These are phyloP conservation scores for Marcusenius ussheri DNA, from an alignment of 2,113 vertebrate genomes.

Conservation along the genomic window DNA sequence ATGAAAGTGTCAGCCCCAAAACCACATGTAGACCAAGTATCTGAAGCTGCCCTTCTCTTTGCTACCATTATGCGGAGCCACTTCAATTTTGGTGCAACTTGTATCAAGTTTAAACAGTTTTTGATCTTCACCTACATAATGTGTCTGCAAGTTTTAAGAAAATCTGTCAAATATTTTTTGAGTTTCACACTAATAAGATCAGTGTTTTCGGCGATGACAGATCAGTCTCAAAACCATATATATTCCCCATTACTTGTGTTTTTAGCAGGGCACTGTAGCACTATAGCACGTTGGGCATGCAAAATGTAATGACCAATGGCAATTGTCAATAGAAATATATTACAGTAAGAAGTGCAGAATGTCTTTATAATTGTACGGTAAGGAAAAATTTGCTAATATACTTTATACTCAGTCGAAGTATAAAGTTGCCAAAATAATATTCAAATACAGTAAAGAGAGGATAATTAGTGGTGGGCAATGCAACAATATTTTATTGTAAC, in stretches of 20 bases:
- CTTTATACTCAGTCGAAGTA: not conserved
- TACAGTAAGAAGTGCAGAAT: not conserved
- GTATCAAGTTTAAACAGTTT: not conserved
- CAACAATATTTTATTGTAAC: not conserved
- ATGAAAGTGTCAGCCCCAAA: not conserved
- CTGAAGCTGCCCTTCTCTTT: not conserved
- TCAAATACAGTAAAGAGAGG: not conserved
- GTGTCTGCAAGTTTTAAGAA: not conserved
- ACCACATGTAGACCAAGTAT: not conserved
- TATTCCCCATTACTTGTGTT: not conserved
- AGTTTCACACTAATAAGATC: not conserved
- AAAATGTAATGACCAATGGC: not conserved
- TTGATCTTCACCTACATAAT: not conserved
- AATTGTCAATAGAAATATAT: not conserved
- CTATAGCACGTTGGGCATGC: not conserved
- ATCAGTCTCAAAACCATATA: not conserved
- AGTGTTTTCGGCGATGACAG: not conserved
- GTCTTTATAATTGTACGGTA: not conserved
- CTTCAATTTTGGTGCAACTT: not conserved
- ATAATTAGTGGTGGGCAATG: not conserved
- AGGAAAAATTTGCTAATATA: not conserved
- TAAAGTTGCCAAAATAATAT: not conserved
- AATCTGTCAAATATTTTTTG: not conserved
- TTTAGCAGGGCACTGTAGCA: not conserved
- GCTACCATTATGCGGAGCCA: not conserved